Evolutionary conservation across 2,113 vertebrate species (phyloP).

Genomic region (Cyanoliseus patagonus): DNA sequence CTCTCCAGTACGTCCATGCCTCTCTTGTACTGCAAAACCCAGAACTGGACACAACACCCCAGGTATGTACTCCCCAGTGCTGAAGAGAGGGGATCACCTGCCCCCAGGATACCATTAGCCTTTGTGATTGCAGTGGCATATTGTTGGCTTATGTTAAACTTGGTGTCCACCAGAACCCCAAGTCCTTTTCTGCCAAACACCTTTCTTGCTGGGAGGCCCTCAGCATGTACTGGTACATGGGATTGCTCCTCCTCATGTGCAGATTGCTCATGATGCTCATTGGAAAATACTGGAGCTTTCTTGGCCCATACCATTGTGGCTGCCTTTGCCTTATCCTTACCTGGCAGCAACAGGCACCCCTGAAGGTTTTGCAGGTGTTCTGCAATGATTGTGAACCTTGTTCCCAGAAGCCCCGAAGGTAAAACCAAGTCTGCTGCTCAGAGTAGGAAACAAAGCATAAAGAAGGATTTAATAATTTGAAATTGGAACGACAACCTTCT

Average conservation of each 20-base stretch:
- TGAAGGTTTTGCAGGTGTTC: not conserved
- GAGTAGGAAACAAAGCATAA: not conserved
- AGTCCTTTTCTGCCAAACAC: not conserved
- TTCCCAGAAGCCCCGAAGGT: not conserved
- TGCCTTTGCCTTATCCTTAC: not conserved
- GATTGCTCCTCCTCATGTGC: not conserved
- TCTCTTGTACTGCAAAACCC: not conserved
- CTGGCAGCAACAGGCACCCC: not conserved
- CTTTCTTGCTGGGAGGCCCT: not conserved
- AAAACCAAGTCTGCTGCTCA: not conserved
- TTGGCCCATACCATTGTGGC: not conserved
- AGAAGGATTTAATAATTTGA: not conserved
- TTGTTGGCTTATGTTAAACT: not conserved
- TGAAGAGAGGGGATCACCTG: not conserved
- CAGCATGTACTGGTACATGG: not conserved
- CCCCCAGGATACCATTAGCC: not conserved
- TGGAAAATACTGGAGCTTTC: not conserved
- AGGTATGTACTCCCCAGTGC: not conserved
- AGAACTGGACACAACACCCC: not conserved
- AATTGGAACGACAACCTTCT: not conserved
- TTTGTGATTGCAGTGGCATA: not conserved
- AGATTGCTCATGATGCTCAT: not conserved
- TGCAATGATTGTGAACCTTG: rapidly evolving
- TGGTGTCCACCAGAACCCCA: not conserved
- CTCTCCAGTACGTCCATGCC: not conserved